Conservation (phyloP, 2,888 invertebrate species). For the Volucella inflata region DNA sequence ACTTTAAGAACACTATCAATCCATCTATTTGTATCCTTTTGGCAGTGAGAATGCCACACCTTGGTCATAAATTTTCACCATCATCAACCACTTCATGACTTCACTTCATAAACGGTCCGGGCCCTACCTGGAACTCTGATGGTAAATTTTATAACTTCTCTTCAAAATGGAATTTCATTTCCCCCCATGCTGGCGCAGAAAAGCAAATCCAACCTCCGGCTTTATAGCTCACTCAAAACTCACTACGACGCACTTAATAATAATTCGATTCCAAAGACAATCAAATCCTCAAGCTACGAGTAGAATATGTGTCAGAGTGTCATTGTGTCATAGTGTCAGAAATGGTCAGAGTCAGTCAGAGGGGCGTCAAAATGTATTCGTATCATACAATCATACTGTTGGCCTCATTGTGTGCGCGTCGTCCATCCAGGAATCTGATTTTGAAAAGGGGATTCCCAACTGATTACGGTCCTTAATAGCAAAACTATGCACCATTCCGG, state of each 20-base stretch:
- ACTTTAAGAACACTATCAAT: conserved; percentile 19
- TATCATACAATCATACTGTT: background rate
- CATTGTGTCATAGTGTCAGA: background rate
- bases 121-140: conserved; percentile 12
- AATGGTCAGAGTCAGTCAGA: too few species aligned
- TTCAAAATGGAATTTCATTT: conserved; percentile 38
- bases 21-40: background rate
- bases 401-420: conserved; percentile 17
- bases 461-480: conserved; percentile 71
- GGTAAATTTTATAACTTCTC: conserved; percentile 56
- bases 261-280: conserved; percentile 70
- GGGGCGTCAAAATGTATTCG: conserved; percentile 1
- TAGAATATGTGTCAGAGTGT: conserved; percentile 66
- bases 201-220: background rate
- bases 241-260: conserved; percentile 55
- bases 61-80: conserved; percentile 45
- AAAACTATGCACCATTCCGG: conserved; percentile 64
- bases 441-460: conserved; percentile 38
- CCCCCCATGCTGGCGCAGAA: background rate
- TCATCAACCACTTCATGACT: conserved; percentile 49
- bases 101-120: conserved; percentile 43
- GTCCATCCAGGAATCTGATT: conserved; percentile 37
- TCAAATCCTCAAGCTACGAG: conserved; percentile 62
- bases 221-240: conserved; percentile 53
- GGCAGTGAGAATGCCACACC: conserved; percentile 24